Percentiles rank a stretch among this genome's conserved stretches.
Conservation (phyloP, 2,113 vertebrate genomes). For the Xyliphius kryptos region DNA sequence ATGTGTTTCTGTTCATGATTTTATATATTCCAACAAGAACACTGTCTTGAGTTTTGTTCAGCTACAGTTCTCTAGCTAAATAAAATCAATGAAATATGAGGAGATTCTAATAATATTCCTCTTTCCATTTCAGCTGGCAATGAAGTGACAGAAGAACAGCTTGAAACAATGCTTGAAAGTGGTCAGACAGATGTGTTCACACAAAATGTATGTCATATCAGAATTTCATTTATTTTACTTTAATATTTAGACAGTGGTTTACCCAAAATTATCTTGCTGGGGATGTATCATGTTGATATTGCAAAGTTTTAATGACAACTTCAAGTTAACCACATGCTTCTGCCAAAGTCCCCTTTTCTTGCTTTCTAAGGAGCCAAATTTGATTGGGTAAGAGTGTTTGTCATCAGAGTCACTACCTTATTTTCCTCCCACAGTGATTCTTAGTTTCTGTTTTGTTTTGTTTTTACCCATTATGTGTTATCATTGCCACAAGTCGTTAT, state of each 20-base stretch:
- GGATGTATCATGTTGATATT: neutral
- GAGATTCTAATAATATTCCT: neutral
- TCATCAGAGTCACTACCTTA: neutral
- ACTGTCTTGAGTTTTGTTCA: neutral
- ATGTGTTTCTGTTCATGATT: too few species aligned
- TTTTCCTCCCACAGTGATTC: too few species aligned
- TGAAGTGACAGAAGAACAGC: slow-evolving; percentile 70
- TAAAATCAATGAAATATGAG: neutral
- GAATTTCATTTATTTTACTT: neutral
- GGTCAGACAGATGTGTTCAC: slow-evolving; percentile 84
- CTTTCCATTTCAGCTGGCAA: slow-evolving; percentile 60
- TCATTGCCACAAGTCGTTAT: too few species aligned
- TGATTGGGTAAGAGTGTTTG: slow-evolving; percentile 34
- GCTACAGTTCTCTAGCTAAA: too few species aligned
- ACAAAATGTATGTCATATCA: slow-evolving; percentile 73
- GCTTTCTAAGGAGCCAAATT: slow-evolving; percentile 33
- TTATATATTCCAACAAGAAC: neutral
- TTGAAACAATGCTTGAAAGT: slow-evolving; percentile 82
- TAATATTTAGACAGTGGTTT: neutral
- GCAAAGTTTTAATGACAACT: neutral
- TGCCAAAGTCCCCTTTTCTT: slow-evolving; percentile 24
- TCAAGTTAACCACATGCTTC: slow-evolving; percentile 18
- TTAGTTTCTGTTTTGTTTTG: too few species aligned
- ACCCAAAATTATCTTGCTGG: neutral
- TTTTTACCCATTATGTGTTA: too few species aligned